Evolutionary conservation across 2,888 invertebrate genomes (phyloP).

Genomic region (Heliconius ethilla): DNA sequence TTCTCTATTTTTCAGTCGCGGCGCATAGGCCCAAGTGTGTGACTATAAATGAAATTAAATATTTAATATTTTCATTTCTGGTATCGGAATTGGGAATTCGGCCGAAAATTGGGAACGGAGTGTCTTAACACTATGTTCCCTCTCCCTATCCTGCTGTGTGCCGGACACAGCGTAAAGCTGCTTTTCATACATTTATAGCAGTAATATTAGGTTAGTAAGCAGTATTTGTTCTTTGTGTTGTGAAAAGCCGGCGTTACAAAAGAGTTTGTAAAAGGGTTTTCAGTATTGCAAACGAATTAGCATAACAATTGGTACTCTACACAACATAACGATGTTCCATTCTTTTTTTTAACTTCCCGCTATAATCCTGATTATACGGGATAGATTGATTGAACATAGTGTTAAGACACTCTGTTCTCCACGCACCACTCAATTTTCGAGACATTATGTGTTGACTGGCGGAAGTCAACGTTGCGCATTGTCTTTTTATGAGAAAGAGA

Average conservation of each 20-base stretch:
- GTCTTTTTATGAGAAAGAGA: too few species aligned
- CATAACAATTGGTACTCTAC: constrained; percentile 25
- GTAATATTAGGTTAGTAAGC: background rate
- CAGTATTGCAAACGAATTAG: constrained; percentile 37
- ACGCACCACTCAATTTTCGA: background rate
- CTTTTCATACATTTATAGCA: background rate
- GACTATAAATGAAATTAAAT: too few species aligned
- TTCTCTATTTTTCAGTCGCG: background rate
- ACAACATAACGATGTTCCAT: background rate
- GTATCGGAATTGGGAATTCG: too few species aligned
- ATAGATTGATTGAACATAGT: background rate
- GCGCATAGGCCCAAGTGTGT: too few species aligned
- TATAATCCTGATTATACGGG: background rate
- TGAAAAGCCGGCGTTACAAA: constrained; percentile 26
- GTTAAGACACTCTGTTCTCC: background rate
- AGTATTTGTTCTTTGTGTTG: constrained; percentile 3
- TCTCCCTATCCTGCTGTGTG: too few species aligned
- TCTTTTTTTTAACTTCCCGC: background rate
- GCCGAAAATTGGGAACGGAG: too few species aligned
- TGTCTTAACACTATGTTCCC: background rate
- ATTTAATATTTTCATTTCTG: too few species aligned
- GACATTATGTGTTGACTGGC: too few species aligned
- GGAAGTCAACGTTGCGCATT: too few species aligned
- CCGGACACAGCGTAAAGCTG: background rate
- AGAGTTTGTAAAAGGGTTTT: constrained; percentile 23